Conservation (phyloP, 2,797 vertebrate species). For the Cyprinodon diabolis region DNA sequence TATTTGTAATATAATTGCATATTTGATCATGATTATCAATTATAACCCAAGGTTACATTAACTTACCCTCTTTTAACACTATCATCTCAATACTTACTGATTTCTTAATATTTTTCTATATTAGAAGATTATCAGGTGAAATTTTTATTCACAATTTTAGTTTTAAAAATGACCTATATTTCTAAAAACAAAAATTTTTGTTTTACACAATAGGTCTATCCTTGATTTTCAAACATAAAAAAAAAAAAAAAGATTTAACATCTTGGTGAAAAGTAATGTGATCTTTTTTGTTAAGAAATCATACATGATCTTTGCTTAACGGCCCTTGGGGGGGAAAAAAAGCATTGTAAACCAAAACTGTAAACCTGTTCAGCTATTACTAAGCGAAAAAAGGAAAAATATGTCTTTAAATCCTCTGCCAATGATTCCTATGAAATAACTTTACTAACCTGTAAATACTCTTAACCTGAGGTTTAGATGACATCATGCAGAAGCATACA, state of each 20-base stretch:
- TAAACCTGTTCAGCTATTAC: not conserved
- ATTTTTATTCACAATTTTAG: too few species aligned
- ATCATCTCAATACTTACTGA: too few species aligned
- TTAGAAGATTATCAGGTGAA: not conserved
- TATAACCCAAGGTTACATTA: not conserved
- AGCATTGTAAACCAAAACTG: not conserved
- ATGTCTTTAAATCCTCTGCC: not conserved
- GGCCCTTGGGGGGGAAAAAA: too few species aligned
- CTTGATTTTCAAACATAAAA: not conserved
- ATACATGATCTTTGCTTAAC: too few species aligned
- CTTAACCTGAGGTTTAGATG: not conserved
- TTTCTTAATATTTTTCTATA: not conserved
- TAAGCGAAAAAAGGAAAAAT: not conserved
- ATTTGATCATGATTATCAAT: slow-evolving; percentile 9
- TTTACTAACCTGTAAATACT: not conserved
- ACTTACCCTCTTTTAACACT: not conserved
- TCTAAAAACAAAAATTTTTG: not conserved
- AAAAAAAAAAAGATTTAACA: not conserved
- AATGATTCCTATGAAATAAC: not conserved
- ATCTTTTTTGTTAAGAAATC: not conserved
- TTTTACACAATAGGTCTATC: not conserved
- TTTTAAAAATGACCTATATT: not conserved
- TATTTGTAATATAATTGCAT: not conserved
- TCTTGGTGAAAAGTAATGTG: not conserved
- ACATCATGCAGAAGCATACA: not conserved